Base-by-base conservation (phyloP, 2,888 invertebrate species). In the Diachrysia chrysitis region DNA sequence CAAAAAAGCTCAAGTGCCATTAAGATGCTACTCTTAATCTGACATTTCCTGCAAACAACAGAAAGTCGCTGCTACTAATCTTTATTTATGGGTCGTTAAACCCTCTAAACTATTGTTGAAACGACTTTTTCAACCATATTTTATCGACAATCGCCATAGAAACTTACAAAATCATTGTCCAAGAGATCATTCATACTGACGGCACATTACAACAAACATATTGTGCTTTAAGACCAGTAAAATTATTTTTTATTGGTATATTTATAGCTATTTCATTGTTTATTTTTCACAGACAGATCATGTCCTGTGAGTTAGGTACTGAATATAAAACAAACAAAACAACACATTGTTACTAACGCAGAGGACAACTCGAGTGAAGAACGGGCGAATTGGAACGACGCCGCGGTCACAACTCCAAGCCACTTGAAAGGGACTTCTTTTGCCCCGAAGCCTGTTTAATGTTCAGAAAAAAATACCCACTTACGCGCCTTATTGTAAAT, bases 361-460 rank as follows among this genome's bases (percentile, higher is more conserved):
- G 57, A 69, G 65, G 60, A 62, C 58, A 65, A 66, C 65, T 76
- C 58, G 19, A 72, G 61, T 68, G 73, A 72, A 81, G 58, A 64
- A 66, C 63, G 59, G 58, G 71, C 23, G 75, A 82, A 81, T 79
- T 76, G 78, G 70, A 78, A 76, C 80, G 66, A 66, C 74, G 66
- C 73, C 74, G 66, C 71, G 74, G 75, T 69, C 76, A 72, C 75
- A 73, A 71, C 81, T 73, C 76, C 73, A 61, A 42, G 53, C 69
- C 70, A 74, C 83, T 81, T 75, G 61, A 80, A 73, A 72, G n/a
- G 62, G 65, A 70, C 76, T 66, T 71, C 58, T 70, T 70, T 69
- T 61, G 63, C 70, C 19, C 58, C 42, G 65, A 71, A 66, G 53
- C 71, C 69, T 58, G 60, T 66, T 57, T 65, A 69, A 73, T 63